These are phyloP conservation scores for Rallus limicola DNA, from an alignment of 2,113 vertebrate genomes.

Conservation along the genomic window DNA sequence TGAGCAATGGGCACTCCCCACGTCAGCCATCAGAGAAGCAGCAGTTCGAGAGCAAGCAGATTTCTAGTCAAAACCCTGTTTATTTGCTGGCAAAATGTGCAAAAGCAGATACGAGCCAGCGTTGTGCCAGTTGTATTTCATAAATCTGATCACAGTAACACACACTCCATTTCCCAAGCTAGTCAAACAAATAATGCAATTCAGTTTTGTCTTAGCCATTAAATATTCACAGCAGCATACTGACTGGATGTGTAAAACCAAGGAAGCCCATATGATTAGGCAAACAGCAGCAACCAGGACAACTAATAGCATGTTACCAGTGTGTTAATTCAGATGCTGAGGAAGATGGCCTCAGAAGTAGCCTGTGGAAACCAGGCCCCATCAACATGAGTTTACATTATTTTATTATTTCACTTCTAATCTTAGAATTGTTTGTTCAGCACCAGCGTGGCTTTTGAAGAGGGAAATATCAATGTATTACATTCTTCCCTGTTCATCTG, in stretches of 20 bases:
- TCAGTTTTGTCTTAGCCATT: neutral
- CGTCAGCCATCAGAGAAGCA: neutral
- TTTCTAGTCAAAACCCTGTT: neutral
- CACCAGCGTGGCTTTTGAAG: neutral
- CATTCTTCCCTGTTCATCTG: neutral
- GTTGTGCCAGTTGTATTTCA: rapidly evolving
- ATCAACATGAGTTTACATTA: too few species aligned
- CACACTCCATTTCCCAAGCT: rapidly evolving
- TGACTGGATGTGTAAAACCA: rapidly evolving
- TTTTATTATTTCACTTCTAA: neutral
- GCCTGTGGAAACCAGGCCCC: neutral
- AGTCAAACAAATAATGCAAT: neutral
- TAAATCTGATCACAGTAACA: neutral
- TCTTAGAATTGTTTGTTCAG: neutral
- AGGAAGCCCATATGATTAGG: neutral
- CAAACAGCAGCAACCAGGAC: neutral
- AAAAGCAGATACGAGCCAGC: neutral
- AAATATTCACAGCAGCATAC: neutral
- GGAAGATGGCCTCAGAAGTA: neutral
- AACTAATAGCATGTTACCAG: too few species aligned
- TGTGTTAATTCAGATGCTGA: too few species aligned
- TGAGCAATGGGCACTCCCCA: rapidly evolving
- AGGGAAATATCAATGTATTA: neutral
- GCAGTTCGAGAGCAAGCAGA: rapidly evolving
- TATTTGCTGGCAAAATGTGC: neutral